Evolutionary conservation across 64 coral and sea anemone genomes (phyloP).

Genomic region (Platygyra sinensis): DNA sequence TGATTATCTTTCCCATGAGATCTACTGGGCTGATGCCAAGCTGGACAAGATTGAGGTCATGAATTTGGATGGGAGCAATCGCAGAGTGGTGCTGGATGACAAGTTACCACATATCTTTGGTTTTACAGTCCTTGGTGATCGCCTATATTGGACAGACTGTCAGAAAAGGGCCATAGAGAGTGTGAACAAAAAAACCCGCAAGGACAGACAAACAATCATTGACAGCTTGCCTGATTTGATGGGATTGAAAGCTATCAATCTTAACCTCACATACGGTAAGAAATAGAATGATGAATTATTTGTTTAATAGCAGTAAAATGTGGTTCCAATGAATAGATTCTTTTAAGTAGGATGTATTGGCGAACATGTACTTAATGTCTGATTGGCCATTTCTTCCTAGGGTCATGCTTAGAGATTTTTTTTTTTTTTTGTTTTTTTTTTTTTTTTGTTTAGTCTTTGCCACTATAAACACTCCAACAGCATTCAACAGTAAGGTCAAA

Average conservation of each 20-base stretch:
- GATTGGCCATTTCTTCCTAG: constrained; percentile 12
- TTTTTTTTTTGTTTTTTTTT: too few relatives aligned
- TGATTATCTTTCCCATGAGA: constrained; percentile 44
- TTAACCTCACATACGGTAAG: constrained; percentile 50
- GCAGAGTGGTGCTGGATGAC: not conserved
- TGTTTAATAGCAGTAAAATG: too few relatives aligned
- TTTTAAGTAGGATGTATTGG: too few relatives aligned
- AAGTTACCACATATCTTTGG: constrained; percentile 67
- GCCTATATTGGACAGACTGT: constrained; percentile 69
- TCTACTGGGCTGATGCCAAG: constrained; percentile 80
- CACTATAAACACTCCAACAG: too few relatives aligned
- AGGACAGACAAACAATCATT: constrained; percentile 12
- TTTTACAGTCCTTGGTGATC: constrained; percentile 35
- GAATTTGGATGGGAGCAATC: constrained; percentile 48
- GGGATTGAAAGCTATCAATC: constrained; percentile 60
- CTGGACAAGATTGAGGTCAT: constrained; percentile 73
- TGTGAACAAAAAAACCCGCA: constrained; percentile 47
- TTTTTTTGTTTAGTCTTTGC: too few relatives aligned
- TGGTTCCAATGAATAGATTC: too few relatives aligned
- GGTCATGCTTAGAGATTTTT: too few relatives aligned
- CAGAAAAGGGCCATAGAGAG: constrained; percentile 36
- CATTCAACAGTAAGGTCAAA: too few relatives aligned
- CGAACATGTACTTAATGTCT: not conserved
- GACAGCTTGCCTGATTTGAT: constrained; percentile 45
- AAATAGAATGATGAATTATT: not conserved